Evolutionary conservation across 2,888 invertebrate genomes (phyloP), one percentile per base, ranked within the genome.

Genomic region (Abrostola tripartita): DNA sequence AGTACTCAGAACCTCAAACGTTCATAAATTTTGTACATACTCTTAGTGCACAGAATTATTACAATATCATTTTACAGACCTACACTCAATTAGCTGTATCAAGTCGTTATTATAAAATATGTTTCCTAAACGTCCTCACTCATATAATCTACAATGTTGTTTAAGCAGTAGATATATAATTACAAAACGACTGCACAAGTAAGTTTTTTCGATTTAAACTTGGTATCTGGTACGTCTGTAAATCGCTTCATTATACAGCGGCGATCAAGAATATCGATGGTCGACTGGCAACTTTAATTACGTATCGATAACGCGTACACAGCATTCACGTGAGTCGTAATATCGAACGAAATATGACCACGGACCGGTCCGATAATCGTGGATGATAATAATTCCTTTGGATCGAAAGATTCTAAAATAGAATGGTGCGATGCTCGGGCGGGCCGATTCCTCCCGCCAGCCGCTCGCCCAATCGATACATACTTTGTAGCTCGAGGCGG

Each of bases 391-490:
- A 87, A 84, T 86, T 81, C 75, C 81, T 84, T 85, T 78, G 78
- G 79, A 86, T 87, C 81, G 74, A 76, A 83, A 79, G 78, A 80
- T 85, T 86, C 83, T 60, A 87, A 90, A 90, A 90, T 90, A 90
- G 89, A 89, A 81, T 80, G 79, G 63, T 68, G 65, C 79, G 76
- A 78, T 74, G 74, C 74, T 67, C 68, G 74, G 62, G 71, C 71
- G 78, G 69, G 76, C 77, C 79, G 76, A 81, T 82, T 78, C 80
- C 82, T 77, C 75, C 81, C 81, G 79, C 78, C 68, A 63, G 62
- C 71, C 82, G 81, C 75, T 83, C 83, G 81, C 57, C 86, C 87
- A 91, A 92, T 92, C 90, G 80, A 91, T 90, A 90, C 80, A 80
- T 85, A 87, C 89, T 87, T 88, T 88, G 88, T 90, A 85, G 86